Evolutionary conservation across 2,888 invertebrate species (phyloP).

Genomic region (Cerceris rybyensis): DNA sequence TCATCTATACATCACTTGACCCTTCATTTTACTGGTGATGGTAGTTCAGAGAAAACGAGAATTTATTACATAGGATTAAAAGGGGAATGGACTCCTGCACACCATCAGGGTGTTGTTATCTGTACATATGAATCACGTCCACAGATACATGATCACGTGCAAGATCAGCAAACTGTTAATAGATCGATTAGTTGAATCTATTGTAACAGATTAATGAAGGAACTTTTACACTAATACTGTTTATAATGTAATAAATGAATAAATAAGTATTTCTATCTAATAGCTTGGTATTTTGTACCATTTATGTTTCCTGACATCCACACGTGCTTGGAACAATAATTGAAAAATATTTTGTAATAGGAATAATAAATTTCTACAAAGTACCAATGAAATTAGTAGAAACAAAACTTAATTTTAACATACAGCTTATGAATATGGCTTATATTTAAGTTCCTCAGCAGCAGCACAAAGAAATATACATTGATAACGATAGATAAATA

Average conservation of each 20-base stretch:
- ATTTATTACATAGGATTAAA: conserved; percentile 97
- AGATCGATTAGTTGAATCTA: conserved; percentile 53
- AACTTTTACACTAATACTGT: neutral
- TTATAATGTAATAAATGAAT: neutral
- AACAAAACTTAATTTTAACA: neutral
- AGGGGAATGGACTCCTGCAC: conserved; percentile 94
- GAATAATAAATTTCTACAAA: neutral
- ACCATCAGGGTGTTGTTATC: conserved; percentile 94
- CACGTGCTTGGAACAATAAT: too few relatives aligned
- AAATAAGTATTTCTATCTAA: conserved; percentile 33
- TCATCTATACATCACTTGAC: conserved; percentile 94
- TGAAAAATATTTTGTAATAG: too few relatives aligned
- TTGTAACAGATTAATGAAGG: neutral
- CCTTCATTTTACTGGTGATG: conserved; percentile 94
- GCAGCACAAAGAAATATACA: too few relatives aligned
- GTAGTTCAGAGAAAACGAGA: conserved; percentile 91
- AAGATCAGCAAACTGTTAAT: conserved; percentile 77
- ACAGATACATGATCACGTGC: conserved; percentile 93
- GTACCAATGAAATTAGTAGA: neutral
- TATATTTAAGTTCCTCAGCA: too few relatives aligned
- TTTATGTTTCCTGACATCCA: too few relatives aligned
- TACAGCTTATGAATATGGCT: neutral
- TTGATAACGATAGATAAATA: too few relatives aligned
- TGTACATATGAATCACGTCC: conserved; percentile 95
- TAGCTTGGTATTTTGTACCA: neutral